phyloP scores from a whole-genome alignment of 2,888 invertebrate species.

The Aricia artaxerxes region DNA sequence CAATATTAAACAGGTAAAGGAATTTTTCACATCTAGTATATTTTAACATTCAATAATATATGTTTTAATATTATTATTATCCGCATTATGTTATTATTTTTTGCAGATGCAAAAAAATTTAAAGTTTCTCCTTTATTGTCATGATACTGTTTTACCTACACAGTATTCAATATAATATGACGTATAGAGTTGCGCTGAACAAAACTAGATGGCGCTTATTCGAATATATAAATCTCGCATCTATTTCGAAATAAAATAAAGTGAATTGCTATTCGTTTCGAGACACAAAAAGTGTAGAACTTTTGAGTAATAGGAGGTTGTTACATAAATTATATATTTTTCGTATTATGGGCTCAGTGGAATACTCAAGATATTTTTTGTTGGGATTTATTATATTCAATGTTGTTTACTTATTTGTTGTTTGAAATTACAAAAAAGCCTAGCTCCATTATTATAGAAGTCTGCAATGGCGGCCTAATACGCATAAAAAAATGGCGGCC shows the following conservation, averaged over 20 bases:
- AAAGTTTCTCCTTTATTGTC: too few species aligned
- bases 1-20: not conserved
- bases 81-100: not conserved
- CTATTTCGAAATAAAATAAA: not conserved
- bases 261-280: not conserved
- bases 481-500: not conserved
- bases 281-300: constrained; percentile 1
- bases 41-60: too few species aligned
- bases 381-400: constrained; percentile 23
- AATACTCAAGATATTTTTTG: constrained; percentile 13
- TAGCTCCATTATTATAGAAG: not conserved
- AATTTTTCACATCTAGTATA: not conserved
- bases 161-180: not conserved
- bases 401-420: constrained; percentile 13
- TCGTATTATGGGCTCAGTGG: constrained; percentile 22
- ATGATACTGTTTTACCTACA: not conserved
- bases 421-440: not conserved
- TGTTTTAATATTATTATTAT: not conserved
- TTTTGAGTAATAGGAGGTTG: not conserved
- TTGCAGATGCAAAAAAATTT: too few species aligned
- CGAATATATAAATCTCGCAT: not conserved
- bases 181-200: not conserved
- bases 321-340: not conserved
- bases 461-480: not conserved
- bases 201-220: constrained; percentile 11